Percentiles rank a stretch among this genome's conserved stretches.
phyloP scores from a whole-genome alignment of 1,140 invertebrate genomes.

The Drosophila arawakana region DNA sequence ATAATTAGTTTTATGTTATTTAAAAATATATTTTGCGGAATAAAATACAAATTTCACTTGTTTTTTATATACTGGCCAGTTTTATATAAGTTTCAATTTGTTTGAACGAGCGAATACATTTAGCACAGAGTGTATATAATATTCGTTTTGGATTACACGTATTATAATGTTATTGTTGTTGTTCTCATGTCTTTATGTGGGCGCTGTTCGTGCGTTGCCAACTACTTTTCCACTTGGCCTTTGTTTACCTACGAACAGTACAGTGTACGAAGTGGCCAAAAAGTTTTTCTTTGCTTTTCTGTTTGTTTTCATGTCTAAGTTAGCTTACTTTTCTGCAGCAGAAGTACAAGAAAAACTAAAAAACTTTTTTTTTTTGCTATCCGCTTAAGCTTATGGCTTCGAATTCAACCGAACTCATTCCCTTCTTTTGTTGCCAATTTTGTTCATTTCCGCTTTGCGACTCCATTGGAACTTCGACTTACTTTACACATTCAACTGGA shows the following conservation, averaged over 20 bases:
- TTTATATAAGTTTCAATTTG: no score
- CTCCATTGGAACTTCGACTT: conserved; percentile 54
- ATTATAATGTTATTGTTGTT: conserved; percentile 1
- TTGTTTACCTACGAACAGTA: conserved; percentile 66
- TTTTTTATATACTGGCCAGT: no score
- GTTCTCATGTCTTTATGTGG: conserved; percentile 27
- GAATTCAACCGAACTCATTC: conserved; percentile 6
- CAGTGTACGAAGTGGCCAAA: conserved; percentile 44
- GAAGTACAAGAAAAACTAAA: conserved; percentile 10
- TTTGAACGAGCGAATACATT: no score
- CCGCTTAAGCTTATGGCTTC: conserved; percentile 56
- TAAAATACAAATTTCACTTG: no score
- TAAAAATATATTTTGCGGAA: no score
- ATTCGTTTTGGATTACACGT: neutral
- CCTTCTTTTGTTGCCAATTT: conserved; percentile 46
- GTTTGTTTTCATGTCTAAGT: conserved; percentile 71
- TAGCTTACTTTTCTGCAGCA: conserved; percentile 63
- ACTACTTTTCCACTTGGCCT: conserved; percentile 57
- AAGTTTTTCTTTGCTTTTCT: conserved; percentile 59
- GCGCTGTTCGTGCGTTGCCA: conserved; percentile 52
- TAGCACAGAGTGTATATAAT: neutral
- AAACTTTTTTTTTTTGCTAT: conserved; percentile 25
- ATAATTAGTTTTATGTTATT: no score
- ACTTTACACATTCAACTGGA: conserved; percentile 48
- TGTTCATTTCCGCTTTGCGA: conserved; percentile 67